Evolutionary conservation across 1,140 invertebrate species (phyloP).

Genomic region (Drosophila nebulosa): DNA sequence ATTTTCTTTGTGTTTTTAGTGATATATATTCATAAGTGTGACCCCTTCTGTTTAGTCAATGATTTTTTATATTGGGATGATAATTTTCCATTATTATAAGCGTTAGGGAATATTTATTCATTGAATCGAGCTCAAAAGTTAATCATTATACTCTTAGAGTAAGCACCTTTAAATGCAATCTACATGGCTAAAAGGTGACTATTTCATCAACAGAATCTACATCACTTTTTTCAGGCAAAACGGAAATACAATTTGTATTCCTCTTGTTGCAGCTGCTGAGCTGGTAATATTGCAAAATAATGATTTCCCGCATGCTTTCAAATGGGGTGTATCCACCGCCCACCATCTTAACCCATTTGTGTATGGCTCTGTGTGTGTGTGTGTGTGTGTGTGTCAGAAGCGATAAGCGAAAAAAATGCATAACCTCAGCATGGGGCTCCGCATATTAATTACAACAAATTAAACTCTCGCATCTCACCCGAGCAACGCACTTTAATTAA

Average conservation of each 20-base stretch:
- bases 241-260: background rate
- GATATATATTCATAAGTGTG: too few species aligned
- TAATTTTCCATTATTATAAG: too few species aligned
- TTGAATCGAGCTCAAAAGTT: too few species aligned
- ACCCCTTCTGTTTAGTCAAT: too few species aligned
- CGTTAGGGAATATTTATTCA: too few species aligned
- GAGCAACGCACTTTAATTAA: constrained; percentile 53
- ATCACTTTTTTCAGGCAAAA: background rate
- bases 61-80: too few species aligned
- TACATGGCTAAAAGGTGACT: background rate
- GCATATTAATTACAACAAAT: constrained; percentile 72
- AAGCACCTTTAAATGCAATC: too few species aligned
- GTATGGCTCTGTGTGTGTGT: constrained; percentile 12
- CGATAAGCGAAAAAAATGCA: constrained; percentile 13
- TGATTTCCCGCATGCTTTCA: background rate
- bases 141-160: too few species aligned
- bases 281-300: background rate
- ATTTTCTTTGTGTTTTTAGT: too few species aligned
- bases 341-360: background rate
- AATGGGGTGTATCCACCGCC: background rate
- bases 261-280: background rate
- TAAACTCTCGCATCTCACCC: constrained; percentile 27
- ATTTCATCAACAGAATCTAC: background rate
- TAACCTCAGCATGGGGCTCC: constrained; percentile 19
- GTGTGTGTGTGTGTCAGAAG: constrained; percentile 1